These are phyloP conservation scores for Podarcis lilfordi DNA, from an alignment of 2,797 vertebrate species.

Conservation along the genomic window DNA sequence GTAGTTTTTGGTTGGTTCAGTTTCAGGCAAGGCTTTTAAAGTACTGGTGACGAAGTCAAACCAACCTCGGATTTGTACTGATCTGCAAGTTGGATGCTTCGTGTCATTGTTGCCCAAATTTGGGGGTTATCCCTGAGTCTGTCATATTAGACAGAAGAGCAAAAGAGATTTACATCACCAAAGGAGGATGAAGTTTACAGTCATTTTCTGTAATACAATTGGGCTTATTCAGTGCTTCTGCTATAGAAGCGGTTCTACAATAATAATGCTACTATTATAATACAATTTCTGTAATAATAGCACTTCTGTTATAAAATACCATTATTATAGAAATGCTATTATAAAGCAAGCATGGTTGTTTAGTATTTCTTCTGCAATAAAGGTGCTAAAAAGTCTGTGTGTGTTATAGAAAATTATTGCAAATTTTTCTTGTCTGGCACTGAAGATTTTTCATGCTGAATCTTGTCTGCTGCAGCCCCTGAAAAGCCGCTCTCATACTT, in stretches of 20 bases:
- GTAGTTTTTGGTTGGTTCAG: neutral
- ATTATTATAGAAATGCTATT: slow-evolving; percentile 85
- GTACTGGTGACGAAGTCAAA: slow-evolving; percentile 49
- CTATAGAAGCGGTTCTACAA: slow-evolving; percentile 77
- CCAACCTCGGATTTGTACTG: slow-evolving; percentile 21
- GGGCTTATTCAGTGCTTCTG: slow-evolving; percentile 78
- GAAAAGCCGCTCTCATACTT: slow-evolving; percentile 68
- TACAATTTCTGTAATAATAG: slow-evolving; percentile 85
- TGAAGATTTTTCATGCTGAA: slow-evolving; percentile 78
- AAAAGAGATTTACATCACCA: slow-evolving; percentile 68
- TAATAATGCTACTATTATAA: slow-evolving; percentile 85
- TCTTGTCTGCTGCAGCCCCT: slow-evolving; percentile 72
- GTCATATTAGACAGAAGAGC: slow-evolving; percentile 64
- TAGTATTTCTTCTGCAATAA: slow-evolving; percentile 82
- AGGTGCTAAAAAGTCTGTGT: slow-evolving; percentile 80
- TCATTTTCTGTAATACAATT: slow-evolving; percentile 78
- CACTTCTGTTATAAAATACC: slow-evolving; percentile 85
- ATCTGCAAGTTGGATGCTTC: slow-evolving; percentile 37
- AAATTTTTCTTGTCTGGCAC: slow-evolving; percentile 79
- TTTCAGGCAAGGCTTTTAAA: slow-evolving; percentile 39
- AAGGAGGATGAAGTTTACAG: slow-evolving; percentile 76
- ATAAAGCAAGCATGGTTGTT: slow-evolving; percentile 83
- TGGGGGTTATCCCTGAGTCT: slow-evolving; percentile 51
- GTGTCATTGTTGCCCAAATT: slow-evolving; percentile 43
- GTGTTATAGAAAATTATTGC: slow-evolving; percentile 83